phyloP scores from a whole-genome alignment of 2,113 vertebrate genomes.

The Recurvirostra avosetta region DNA sequence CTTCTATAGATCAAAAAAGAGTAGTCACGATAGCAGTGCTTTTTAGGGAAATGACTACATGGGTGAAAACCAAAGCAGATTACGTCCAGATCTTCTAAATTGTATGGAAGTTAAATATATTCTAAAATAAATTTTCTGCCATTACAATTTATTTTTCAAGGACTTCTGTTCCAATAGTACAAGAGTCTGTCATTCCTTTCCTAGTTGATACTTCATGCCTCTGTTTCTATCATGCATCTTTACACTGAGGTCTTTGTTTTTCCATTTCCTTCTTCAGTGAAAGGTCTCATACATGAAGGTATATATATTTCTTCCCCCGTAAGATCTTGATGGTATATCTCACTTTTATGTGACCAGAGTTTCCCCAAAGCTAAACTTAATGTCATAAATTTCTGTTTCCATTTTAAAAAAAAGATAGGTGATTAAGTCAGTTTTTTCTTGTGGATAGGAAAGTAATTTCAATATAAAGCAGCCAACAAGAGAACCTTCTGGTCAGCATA shows the following conservation, averaged over 20 bases:
- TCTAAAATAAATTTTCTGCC: not conserved
- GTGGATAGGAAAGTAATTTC: not conserved
- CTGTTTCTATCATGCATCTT: not conserved
- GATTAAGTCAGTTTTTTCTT: not conserved
- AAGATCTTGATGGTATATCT: not conserved
- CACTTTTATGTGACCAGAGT: not conserved
- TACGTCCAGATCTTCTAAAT: not conserved
- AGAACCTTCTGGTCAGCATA: not conserved
- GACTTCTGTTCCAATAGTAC: not conserved
- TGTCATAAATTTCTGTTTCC: not conserved
- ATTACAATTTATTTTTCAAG: not conserved
- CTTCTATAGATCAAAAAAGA: not conserved
- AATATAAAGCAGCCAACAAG: not conserved
- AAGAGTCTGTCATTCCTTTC: not conserved
- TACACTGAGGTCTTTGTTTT: not conserved
- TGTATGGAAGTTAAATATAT: rapidly evolving
- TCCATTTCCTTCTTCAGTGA: not conserved
- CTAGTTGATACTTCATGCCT: not conserved
- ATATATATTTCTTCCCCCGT: not conserved
- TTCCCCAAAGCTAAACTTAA: not conserved
- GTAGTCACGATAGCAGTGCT: not conserved
- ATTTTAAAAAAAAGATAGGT: not conserved
- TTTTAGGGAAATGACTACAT: not conserved
- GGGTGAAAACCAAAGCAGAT: not conserved
- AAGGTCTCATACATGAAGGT: not conserved